Conservation (phyloP, 2,797 vertebrate genomes). For the Emys orbicularis region DNA sequence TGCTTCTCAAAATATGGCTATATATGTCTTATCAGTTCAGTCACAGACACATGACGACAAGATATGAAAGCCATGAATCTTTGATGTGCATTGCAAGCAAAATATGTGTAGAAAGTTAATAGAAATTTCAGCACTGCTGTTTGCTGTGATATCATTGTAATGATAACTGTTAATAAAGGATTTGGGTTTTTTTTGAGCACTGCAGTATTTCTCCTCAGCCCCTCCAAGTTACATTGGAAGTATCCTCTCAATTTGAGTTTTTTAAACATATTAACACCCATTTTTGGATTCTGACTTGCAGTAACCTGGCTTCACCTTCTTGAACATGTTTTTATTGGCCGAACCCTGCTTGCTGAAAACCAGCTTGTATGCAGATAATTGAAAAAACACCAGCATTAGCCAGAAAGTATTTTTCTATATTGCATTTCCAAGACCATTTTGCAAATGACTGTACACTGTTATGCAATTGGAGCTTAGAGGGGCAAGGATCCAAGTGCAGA, state of each 20-base stretch:
- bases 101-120: not conserved
- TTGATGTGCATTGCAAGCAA: not conserved
- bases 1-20: not conserved
- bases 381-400: not conserved
- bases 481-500: not conserved
- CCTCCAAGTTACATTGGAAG: not conserved
- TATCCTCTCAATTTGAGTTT: not conserved
- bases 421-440: not conserved
- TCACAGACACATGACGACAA: constrained; percentile 22
- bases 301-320: not conserved
- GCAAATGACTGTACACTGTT: not conserved
- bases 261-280: not conserved
- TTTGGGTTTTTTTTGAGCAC: not conserved
- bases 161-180: not conserved
- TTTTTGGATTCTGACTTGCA: not conserved
- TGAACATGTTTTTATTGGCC: not conserved
- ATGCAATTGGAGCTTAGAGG: not conserved
- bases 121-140: not conserved
- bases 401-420: not conserved
- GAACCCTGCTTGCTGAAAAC: not conserved
- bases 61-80: not conserved
- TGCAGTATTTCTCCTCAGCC: not conserved
- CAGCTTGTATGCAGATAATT: not conserved
- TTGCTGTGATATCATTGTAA: not conserved
- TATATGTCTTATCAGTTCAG: constrained; percentile 62